Conservation (phyloP, 2,888 invertebrate genomes). For the Rhyacophila evoluta region DNA sequence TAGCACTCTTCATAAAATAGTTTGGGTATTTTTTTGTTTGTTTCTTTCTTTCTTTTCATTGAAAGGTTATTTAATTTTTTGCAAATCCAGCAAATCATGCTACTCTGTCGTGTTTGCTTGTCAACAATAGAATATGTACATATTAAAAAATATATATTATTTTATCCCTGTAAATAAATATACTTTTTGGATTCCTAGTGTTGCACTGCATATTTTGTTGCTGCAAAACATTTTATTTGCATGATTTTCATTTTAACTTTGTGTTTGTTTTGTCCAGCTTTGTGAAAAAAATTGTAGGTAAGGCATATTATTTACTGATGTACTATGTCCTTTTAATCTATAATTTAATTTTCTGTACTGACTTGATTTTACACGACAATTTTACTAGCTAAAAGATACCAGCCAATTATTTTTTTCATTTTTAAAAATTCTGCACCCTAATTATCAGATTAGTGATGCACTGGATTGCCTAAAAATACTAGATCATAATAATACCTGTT, state of each 20-base stretch:
- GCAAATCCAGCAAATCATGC: background rate
- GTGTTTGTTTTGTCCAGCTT: background rate
- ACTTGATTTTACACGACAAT: too few relatives aligned
- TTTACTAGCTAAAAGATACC: too few relatives aligned
- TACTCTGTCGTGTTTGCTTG: background rate
- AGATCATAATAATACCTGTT: too few relatives aligned
- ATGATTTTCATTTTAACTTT: constrained; percentile 23
- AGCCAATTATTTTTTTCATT: too few relatives aligned
- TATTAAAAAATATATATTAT: background rate
- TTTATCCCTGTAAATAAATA: background rate
- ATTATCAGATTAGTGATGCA: too few relatives aligned
- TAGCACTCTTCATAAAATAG: background rate
- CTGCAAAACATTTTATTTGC: constrained; percentile 35
- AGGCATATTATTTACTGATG: too few relatives aligned
- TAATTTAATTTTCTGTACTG: too few relatives aligned
- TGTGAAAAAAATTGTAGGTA: too few relatives aligned
- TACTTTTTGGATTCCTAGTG: background rate
- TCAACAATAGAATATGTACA: background rate
- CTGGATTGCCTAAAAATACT: too few relatives aligned
- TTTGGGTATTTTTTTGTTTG: background rate
- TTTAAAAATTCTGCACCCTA: too few relatives aligned
- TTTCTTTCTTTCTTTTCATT: background rate
- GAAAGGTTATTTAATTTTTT: background rate
- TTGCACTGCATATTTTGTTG: constrained; percentile 40
- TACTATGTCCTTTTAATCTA: too few relatives aligned